phyloP scores from a whole-genome alignment of 1,140 invertebrate genomes.

The Drosophila novamexicana region DNA sequence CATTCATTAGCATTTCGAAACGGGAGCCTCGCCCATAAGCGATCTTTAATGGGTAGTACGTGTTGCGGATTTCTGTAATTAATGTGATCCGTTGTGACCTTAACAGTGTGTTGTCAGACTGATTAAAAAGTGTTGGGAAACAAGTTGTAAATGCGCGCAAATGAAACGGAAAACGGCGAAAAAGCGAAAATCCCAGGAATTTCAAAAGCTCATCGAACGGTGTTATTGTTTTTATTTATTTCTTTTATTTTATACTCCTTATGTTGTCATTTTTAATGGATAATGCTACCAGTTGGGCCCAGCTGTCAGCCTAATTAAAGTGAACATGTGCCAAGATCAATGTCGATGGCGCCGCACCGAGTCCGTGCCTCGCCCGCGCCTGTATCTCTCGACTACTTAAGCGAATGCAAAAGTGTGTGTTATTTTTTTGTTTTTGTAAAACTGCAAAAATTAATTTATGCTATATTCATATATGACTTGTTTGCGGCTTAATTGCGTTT shows the following conservation, averaged over 20 bases:
- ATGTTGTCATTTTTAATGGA: conserved; percentile 76
- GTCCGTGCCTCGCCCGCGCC: conserved; percentile 16
- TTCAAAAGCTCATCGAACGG: conserved; percentile 11
- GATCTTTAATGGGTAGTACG: conserved; percentile 70
- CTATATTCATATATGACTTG: conserved; percentile 55
- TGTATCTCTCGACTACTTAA: conserved; percentile 64
- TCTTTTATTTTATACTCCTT: background rate
- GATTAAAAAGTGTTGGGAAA: conserved; percentile 79
- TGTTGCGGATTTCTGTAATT: conserved; percentile 71
- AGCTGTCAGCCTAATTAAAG: conserved; percentile 74
- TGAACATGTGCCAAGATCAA: conserved; percentile 80
- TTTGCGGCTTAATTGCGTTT: conserved; percentile 68
- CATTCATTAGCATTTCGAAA: conserved; percentile 73
- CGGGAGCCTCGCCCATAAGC: conserved; percentile 39
- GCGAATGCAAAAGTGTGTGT: conserved; percentile 32
- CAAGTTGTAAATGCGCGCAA: conserved; percentile 67
- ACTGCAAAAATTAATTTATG: conserved; percentile 75
- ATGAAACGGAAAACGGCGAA: conserved; percentile 57
- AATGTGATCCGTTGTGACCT: conserved; percentile 75
- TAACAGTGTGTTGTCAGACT: conserved; percentile 75
- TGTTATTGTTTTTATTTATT: conserved; percentile 24
- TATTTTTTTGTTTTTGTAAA: conserved; percentile 36
- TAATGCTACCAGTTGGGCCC: conserved; percentile 33
- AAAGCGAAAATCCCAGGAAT: conserved; percentile 24
- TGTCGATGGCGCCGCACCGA: conserved; percentile 62